Percentiles rank a stretch among this genome's conserved stretches.
Conservation (phyloP, 2,888 invertebrate species). For the Flexamia atlantica region DNA sequence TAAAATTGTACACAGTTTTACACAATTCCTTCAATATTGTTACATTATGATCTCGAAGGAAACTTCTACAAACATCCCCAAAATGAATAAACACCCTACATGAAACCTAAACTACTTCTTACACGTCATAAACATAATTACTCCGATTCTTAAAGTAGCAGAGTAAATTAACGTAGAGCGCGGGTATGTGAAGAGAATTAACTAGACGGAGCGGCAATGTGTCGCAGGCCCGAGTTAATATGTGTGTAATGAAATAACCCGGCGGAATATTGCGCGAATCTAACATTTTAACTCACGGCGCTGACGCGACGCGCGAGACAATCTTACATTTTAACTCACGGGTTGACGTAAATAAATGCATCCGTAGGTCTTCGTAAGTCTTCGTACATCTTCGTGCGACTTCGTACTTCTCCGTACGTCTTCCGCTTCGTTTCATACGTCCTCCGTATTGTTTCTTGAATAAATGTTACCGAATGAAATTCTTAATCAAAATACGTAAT, state of each 20-base stretch:
- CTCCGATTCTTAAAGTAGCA: too few species aligned
- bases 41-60: too few species aligned
- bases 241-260: conserved; percentile 12
- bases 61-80: too few species aligned
- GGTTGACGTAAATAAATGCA: too few species aligned
- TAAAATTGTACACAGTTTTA: too few species aligned
- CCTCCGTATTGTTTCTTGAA: not conserved
- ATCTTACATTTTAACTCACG: too few species aligned
- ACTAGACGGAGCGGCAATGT: not conserved
- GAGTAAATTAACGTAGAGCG: too few species aligned
- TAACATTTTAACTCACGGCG: conserved; percentile 9
- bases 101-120: too few species aligned
- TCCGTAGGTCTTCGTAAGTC: conserved; percentile 13
- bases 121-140: too few species aligned
- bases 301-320: not conserved
- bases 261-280: conserved; percentile 15
- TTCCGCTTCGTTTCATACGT: not conserved
- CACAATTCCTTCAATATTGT: too few species aligned
- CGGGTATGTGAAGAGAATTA: not conserved
- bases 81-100: too few species aligned
- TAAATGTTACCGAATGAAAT: not conserved
- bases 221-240: conserved; percentile 13
- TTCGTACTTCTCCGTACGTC: not conserved
- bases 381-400: conserved; percentile 16
- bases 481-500: conserved; percentile 2